phyloP scores from a whole-genome alignment of 2,888 invertebrate species.

The Diarsia rubi region DNA sequence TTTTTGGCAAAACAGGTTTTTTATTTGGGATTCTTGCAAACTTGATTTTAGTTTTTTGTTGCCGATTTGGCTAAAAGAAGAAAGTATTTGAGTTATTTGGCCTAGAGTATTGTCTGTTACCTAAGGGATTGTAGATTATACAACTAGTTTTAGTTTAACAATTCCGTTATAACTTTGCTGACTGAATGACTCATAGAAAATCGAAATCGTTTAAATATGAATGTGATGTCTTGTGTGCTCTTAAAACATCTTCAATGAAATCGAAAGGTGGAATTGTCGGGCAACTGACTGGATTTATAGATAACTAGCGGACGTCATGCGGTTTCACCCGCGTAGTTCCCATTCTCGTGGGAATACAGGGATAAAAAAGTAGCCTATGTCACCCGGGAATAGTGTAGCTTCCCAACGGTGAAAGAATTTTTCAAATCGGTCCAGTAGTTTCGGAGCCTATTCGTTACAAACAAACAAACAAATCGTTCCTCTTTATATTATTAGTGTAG shows the following conservation, averaged over 20 bases:
- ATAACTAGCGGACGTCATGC: no score
- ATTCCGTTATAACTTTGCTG: neutral
- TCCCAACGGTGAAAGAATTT: no score
- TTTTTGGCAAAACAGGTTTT: conserved; percentile 18
- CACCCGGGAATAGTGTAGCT: no score
- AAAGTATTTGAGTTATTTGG: conserved; percentile 10
- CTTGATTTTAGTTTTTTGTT: conserved; percentile 10
- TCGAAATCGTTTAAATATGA: neutral
- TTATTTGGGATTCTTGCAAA: conserved; percentile 11
- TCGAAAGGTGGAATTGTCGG: neutral
- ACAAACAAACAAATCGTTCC: no score
- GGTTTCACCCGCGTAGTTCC: no score
- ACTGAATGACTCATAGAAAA: neutral
- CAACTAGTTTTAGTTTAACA: neutral
- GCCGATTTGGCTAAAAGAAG: neutral
- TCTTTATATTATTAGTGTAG: no score
- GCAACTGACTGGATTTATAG: neutral
- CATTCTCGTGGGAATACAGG: no score
- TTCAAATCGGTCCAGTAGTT: no score
- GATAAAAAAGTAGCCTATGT: no score
- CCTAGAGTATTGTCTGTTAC: neutral
- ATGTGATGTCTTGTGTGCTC: neutral
- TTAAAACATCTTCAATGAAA: neutral
- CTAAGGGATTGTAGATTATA: conserved; percentile 1
- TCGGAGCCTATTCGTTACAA: no score